phyloP scores from a whole-genome alignment of 2,113 vertebrate species.

The Pterophyllum scalare region DNA sequence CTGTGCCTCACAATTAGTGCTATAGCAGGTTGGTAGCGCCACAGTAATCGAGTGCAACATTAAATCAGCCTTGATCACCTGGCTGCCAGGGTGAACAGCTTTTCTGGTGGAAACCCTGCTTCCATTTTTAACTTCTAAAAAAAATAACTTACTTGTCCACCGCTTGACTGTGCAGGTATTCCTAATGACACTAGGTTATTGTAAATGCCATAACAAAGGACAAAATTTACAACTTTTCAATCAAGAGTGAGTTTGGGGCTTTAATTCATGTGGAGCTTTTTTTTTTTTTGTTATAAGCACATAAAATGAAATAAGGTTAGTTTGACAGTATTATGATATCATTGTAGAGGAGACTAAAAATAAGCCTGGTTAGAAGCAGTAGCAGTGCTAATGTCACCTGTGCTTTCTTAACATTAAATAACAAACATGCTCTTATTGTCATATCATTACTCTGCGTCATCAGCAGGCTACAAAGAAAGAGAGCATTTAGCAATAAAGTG shows the following conservation, averaged over 20 bases:
- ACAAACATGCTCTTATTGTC: neutral
- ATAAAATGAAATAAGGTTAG: neutral
- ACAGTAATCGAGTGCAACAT: neutral
- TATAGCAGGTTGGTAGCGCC: neutral
- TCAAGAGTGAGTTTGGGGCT: too few relatives aligned
- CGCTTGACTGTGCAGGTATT: too few relatives aligned
- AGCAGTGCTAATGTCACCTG: neutral
- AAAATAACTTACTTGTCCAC: too few relatives aligned
- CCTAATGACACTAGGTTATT: too few relatives aligned
- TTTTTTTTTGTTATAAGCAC: too few relatives aligned
- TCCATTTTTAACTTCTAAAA: neutral
- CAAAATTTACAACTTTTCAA: too few relatives aligned
- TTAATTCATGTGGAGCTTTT: too few relatives aligned
- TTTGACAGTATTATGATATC: neutral
- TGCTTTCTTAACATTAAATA: neutral
- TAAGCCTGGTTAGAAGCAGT: neutral
- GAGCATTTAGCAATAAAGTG: conserved; percentile 35
- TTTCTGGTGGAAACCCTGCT: neutral
- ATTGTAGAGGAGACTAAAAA: neutral
- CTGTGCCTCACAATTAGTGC: neutral
- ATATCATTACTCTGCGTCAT: neutral
- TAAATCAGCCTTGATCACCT: neutral
- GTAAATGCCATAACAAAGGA: too few relatives aligned
- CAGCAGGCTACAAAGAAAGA: neutral
- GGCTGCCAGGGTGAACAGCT: neutral